Evolutionary conservation across 37 sponge, comb jelly and placozoan species (phyloP).

Genomic region (Oscarella lobularis): DNA sequence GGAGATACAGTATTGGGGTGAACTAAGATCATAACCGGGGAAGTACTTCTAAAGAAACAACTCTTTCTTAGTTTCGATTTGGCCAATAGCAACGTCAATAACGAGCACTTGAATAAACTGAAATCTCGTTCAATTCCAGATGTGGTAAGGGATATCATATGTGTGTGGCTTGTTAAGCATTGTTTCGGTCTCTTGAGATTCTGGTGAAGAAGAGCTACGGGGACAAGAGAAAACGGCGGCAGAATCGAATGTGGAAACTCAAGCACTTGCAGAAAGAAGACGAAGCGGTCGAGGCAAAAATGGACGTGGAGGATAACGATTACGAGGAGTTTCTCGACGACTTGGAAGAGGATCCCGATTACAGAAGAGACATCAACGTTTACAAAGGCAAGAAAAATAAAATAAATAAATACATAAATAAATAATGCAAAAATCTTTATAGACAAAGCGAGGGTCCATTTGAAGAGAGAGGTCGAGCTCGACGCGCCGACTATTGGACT

Average conservation of each 20-base stretch:
- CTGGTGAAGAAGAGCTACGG: slow-evolving; percentile 91
- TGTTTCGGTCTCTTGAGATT: too few relatives aligned
- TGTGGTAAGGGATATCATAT: slow-evolving; percentile 37
- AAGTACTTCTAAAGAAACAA: not conserved
- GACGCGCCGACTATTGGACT: slow-evolving; percentile 64
- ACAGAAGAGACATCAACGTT: slow-evolving; percentile 76
- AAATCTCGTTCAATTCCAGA: slow-evolving; percentile 39
- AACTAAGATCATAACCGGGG: too few relatives aligned
- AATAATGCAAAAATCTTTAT: too few relatives aligned
- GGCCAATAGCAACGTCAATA: slow-evolving; percentile 42
- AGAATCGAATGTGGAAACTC: slow-evolving; percentile 80
- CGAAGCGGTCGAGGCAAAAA: not conserved
- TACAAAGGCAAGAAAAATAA: slow-evolving; percentile 22
- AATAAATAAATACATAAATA: not conserved
- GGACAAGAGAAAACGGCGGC: slow-evolving; percentile 60
- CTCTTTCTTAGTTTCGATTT: slow-evolving; percentile 39
- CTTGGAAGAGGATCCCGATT: slow-evolving; percentile 67
- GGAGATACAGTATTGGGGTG: slow-evolving; percentile 80
- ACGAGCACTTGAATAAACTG: slow-evolving; percentile 47
- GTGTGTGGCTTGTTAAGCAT: not conserved
- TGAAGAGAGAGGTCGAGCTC: slow-evolving; percentile 10
- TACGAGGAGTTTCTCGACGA: slow-evolving; percentile 79
- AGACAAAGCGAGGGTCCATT: not conserved
- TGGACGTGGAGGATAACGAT: slow-evolving; percentile 27
- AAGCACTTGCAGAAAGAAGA: slow-evolving; percentile 42